Evolutionary conservation across 2,888 invertebrate genomes (phyloP), one percentile per base, ranked within the genome.

Genomic region (Agonum fuliginosum): DNA sequence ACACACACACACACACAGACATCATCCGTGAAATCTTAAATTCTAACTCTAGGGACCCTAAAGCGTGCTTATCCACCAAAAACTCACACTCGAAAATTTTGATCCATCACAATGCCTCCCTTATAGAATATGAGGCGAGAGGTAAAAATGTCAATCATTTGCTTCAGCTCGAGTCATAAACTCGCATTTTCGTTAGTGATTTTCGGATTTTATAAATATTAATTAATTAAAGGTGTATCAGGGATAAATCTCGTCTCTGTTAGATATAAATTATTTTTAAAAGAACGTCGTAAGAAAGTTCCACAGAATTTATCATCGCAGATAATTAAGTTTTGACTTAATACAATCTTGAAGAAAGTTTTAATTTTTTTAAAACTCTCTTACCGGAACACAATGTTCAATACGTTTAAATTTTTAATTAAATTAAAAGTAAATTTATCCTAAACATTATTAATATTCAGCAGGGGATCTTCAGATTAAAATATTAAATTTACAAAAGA

Each of bases 261-360:
- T 65, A 65, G 34, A 65, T 34, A 65, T 65, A 65, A 34, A 65
- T 65, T 65, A 65, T 65, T 65, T 65, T 65, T 65, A 19, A 65
- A 30, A 43, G 43, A 69, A 69, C 70, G 22, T 24, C 70, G 22
- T 69, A 22, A 69, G 24, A 24, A 43, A 41, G 70, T 46, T 70
- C 3, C 46, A 24, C 14, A 14, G 46, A 27, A 70, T 70, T 69
- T 69, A 41, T 69, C 41, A 69, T 69, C 69, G 8, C 10, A 70
- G 24, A 70, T 70, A 70, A 70, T 70, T 46, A 46, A 14, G 37
- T 43, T 41, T 43, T 20, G 22, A 24, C 46, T 6, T 46, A 46
- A 70, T 41, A 43, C 17, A 43, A 46, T 46, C 24, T 22, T 5
- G 20, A 70, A 43, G 43, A 27, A 70, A 70, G 43, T 70, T 70